These are phyloP conservation scores for Ctenopoma kingsleyae DNA, from an alignment of 2,797 vertebrate genomes.

Conservation along the genomic window DNA sequence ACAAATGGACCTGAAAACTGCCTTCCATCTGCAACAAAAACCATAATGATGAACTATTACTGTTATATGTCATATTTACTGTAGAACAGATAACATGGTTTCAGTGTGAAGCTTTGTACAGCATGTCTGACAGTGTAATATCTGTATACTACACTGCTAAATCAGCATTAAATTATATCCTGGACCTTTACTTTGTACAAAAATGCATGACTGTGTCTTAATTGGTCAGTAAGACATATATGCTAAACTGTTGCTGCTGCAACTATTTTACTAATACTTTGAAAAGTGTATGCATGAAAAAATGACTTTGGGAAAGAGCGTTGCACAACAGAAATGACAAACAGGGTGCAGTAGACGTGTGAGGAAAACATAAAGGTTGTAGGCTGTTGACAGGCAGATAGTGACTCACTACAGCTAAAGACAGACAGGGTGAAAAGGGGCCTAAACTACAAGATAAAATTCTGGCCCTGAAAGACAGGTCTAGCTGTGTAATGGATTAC, in stretches of 20 bases:
- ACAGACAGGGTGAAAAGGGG: constrained; percentile 40
- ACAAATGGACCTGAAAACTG: constrained; percentile 24
- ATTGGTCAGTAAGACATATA: constrained; percentile 3
- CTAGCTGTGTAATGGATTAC: constrained; percentile 40
- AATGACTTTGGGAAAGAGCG: neutral
- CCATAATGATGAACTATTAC: constrained; percentile 17
- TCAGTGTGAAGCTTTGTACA: constrained; percentile 38
- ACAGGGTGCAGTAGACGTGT: constrained; percentile 9
- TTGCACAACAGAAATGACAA: neutral
- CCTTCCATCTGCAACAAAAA: constrained; percentile 15
- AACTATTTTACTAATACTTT: neutral
- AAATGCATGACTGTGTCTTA: constrained; percentile 30
- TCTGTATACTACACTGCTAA: constrained; percentile 39
- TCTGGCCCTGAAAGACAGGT: constrained; percentile 47
- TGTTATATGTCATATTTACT: constrained; percentile 25
- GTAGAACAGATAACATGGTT: constrained; percentile 27
- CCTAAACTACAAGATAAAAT: constrained; percentile 48
- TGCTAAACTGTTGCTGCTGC: neutral
- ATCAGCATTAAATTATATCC: constrained; percentile 29
- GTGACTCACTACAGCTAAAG: constrained; percentile 24
- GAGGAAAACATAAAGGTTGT: constrained; percentile 23
- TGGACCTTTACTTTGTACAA: constrained; percentile 39
- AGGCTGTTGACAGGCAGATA: constrained; percentile 12
- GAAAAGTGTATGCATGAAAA: neutral
- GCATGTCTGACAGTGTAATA: constrained; percentile 24